A percentile compares a stretch with the other conserved stretches of the same genome.
Evolutionary conservation across 2,113 vertebrate species (phyloP).

Genomic region (Kobus ellipsiprymnus): DNA sequence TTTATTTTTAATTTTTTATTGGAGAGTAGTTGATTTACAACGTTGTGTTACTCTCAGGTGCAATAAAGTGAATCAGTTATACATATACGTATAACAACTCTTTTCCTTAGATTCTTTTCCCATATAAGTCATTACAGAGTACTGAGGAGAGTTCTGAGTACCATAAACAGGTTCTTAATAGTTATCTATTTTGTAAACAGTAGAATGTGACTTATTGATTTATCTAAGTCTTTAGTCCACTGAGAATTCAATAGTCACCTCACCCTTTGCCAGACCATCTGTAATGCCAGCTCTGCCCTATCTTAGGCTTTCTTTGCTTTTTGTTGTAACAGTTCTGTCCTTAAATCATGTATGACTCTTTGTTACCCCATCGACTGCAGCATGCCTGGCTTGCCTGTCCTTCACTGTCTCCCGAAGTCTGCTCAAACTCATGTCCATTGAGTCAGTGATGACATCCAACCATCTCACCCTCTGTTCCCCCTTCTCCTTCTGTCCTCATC

Average conservation of each 20-base stretch:
- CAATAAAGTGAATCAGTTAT: background rate
- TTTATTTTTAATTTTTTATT: background rate
- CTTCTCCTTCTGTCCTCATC: background rate
- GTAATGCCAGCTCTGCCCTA: background rate
- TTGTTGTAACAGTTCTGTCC: background rate
- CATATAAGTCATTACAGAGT: background rate
- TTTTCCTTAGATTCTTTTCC: background rate
- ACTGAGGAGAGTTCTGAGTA: background rate
- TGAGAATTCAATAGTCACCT: background rate
- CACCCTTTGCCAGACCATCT: background rate
- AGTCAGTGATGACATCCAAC: background rate
- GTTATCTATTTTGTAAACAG: background rate
- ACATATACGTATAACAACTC: background rate
- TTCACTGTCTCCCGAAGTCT: background rate
- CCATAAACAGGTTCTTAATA: background rate
- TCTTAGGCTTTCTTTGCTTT: background rate
- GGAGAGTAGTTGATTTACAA: background rate
- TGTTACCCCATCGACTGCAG: background rate
- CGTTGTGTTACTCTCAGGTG: background rate
- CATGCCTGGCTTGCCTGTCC: background rate
- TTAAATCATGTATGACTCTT: background rate
- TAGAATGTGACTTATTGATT: background rate
- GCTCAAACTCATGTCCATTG: background rate
- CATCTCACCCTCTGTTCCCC: background rate
- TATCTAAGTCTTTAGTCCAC: background rate